Evolutionary conservation across 2,797 vertebrate species (phyloP), one percentile per base, ranked within the genome.

Genomic region (Hydrolagus colliei): DNA sequence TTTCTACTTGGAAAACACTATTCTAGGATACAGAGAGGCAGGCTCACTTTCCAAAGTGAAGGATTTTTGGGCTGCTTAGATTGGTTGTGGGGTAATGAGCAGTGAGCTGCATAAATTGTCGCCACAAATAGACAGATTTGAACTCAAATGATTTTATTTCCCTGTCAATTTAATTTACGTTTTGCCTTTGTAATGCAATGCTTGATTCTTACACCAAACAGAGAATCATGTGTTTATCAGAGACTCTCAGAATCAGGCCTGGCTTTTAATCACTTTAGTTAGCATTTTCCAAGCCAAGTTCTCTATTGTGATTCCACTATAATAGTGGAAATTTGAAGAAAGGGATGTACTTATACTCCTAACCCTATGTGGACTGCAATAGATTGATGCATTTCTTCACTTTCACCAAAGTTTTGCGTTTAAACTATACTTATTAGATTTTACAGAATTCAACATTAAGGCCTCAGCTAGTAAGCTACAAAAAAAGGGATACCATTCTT

Each of bases 181-280:
- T 84, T 71, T 68, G 65, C 16, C 32, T 41, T 68, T 68, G 65
- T 71, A 41, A 68, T 18, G 7, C 27, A 71, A 84, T 84, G 79
- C n/a, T 68, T 4, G 27, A 71, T 52, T 9, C 41, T 65, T 18
- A 6, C 65, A 63, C 11, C 16, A 11, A 84, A 84, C 79, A 84
- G 79, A 35, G 65, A 18, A 10, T 10, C 65, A 10, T 84, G 79
- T 84, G 79, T 84, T 67, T 71, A 52, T 84, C 32, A 6, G 65
- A 41, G 75, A 77, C n/a, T 77, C 14, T 20, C 32, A 71, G 16
- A 84, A 35, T 71, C 27, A 14, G 16, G 41, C 67, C 65, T 84
- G 79, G 32, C 32, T 35, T 84, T 68, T 84, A 84, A 71, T 84
- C 79, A 84, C 65, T 84, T 35, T 20, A 35, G 71, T 84, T 84